Conservation (phyloP, 1,140 invertebrate genomes). For the Diorhabda elongata region DNA sequence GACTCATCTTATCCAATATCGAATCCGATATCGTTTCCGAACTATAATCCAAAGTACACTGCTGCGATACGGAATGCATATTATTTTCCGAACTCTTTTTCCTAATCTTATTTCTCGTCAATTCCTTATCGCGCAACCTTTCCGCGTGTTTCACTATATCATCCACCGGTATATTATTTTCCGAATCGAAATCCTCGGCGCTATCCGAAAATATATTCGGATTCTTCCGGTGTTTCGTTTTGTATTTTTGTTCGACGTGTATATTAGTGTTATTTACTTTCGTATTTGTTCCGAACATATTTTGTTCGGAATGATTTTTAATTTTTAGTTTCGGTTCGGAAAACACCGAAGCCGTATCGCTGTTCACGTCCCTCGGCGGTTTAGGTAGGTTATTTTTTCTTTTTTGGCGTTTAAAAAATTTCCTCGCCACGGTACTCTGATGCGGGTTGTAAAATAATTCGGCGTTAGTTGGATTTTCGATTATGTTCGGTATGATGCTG, state of each 20-base stretch:
- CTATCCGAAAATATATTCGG: conserved; percentile 61
- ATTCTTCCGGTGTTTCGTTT: conserved; percentile 47
- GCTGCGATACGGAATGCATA: conserved; percentile 54
- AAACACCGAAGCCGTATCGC: conserved; percentile 53
- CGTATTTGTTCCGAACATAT: conserved; percentile 61
- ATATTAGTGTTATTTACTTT: conserved; percentile 78
- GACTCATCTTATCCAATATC: conserved; percentile 53
- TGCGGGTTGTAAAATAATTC: conserved; percentile 88
- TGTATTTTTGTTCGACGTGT: conserved; percentile 57
- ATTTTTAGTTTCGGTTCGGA: conserved; percentile 51
- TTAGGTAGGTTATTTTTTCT: conserved; percentile 68
- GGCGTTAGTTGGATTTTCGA: conserved; percentile 55
- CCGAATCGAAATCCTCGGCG: conserved; percentile 49
- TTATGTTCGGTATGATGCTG: conserved; percentile 65
- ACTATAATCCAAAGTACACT: conserved; percentile 64
- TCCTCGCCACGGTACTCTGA: conserved; percentile 86
- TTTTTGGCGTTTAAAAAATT: conserved; percentile 86
- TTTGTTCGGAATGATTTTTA: conserved; percentile 57
- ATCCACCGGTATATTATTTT: conserved; percentile 39
- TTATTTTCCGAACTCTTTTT: conserved; percentile 51
- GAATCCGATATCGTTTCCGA: conserved; percentile 68
- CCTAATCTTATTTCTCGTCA: conserved; percentile 37
- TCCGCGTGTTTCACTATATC: conserved; percentile 45
- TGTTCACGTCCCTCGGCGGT: conserved; percentile 59
- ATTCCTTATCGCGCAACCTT: conserved; percentile 36